Base-by-base conservation (phyloP, 2,113 vertebrate species). In the Pedionomus torquatus region DNA sequence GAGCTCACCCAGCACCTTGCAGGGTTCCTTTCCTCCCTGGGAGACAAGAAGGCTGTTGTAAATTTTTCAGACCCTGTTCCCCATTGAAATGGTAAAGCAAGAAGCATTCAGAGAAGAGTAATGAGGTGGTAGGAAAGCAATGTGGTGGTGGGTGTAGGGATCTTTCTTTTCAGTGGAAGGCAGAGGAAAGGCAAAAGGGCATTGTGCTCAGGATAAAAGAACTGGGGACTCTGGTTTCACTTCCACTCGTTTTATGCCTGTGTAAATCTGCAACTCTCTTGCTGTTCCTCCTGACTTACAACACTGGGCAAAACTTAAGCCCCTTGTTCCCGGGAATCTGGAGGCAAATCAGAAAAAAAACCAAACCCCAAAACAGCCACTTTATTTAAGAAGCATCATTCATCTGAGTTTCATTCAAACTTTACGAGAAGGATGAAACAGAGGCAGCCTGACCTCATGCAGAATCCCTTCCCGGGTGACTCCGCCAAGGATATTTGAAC, bases 81-180 rank as follows among this genome's bases (percentile, higher is more conserved):
- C 60, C 64, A 83, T 92, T 95, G 88, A 95, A 94, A 96, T 81
- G 90, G 41, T 70, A 92, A 92, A 96, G 95, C 71, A 70, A 90
- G 75, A 93, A 94, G 75, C 87, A 90, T 95, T 94, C 78, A 95
- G 78, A 76, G 74, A 83, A 82, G 95, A 96, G 82, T 90, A 96
- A 97, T 96, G 93, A 96, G 89, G 91, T 97, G 90, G 82, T 91
- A 88, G 85, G 84, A 96, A 97, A 96, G 81, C 91, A 95, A 72
- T 91, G 95, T 85, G 75, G 44, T 92, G 80, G 90, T 92, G 95
- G 92, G 81, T 78, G 81, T 82, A 96, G 69, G 65, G 89, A 91
- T 92, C 83, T 87, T 93, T 94, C 86, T 87, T 96, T 95, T 95
- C 80, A 72, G 66, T 26, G 83, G 83, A 89, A 80, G 63, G 57